These are phyloP conservation scores for Chironex yamaguchii DNA, from an alignment of 30 jellyfish, hydroid and myxozoan genomes.

Conservation along the genomic window DNA sequence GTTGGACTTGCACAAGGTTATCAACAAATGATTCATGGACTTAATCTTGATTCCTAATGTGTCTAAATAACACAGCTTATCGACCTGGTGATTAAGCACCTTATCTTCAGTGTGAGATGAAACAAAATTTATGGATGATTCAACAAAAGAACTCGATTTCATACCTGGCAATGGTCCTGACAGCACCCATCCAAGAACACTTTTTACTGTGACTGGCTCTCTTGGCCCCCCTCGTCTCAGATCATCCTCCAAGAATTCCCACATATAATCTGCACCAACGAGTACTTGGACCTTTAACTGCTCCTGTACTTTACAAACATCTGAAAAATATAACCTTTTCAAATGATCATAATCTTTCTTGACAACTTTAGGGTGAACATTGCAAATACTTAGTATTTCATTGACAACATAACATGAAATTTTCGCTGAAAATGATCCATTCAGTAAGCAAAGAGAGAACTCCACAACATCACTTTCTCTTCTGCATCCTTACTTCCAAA, in stretches of 20 bases:
- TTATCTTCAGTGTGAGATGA: not conserved
- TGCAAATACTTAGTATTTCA: not conserved
- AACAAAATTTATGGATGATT: not conserved
- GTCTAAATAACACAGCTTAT: constrained; percentile 24
- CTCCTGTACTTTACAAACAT: constrained; percentile 1
- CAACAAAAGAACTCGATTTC: not conserved
- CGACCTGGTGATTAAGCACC: not conserved
- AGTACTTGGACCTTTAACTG: constrained; percentile 7
- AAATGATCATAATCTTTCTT: constrained; percentile 46
- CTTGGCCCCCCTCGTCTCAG: constrained; percentile 40
- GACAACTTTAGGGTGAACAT: constrained; percentile 33
- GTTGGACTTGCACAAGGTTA: constrained; percentile 17
- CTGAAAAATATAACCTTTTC: constrained; percentile 23
- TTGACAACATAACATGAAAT: constrained; percentile 54
- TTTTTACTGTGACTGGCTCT: constrained; percentile 22
- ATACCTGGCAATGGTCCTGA: constrained; percentile 1
- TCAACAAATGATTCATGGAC: constrained; percentile 6
- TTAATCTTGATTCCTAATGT: constrained; percentile 6
- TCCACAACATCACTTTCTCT: constrained; percentile 36
- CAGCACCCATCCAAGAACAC: constrained; percentile 15
- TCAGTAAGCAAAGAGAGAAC: not conserved
- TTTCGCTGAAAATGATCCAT: constrained; percentile 15
- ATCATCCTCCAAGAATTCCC: constrained; percentile 21
- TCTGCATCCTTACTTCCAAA: constrained; percentile 15
- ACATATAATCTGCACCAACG: constrained; percentile 10